Evolutionary conservation across 2,888 invertebrate genomes (phyloP).

Genomic region (Drosophila anomalata): DNA sequence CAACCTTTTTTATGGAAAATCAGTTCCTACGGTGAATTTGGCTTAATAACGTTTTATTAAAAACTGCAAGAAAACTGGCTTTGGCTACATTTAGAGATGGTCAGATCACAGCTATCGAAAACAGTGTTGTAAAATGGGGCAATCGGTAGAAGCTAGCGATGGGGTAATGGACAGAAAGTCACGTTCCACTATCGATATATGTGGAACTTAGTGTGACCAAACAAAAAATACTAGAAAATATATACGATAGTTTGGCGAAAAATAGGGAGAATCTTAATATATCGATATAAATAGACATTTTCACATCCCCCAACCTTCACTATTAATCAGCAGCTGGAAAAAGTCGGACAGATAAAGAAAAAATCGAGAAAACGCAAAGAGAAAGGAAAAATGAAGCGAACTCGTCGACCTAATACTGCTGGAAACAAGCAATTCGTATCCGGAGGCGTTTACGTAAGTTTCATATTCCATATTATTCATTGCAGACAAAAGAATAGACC

Average conservation of each 20-base stretch:
- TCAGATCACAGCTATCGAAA: background rate
- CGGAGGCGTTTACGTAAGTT: conserved; percentile 40
- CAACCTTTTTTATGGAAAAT: background rate
- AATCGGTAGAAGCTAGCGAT: too few species aligned
- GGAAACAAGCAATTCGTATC: conserved; percentile 23
- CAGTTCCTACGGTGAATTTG: background rate
- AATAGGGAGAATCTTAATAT: too few species aligned
- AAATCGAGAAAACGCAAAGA: background rate
- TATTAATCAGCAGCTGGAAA: too few species aligned
- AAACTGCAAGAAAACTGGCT: conserved; percentile 3
- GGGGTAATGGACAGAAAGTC: background rate
- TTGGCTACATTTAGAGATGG: conserved; percentile 1
- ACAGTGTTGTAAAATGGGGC: background rate
- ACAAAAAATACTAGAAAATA: too few species aligned
- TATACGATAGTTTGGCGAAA: too few species aligned
- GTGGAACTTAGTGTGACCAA: too few species aligned
- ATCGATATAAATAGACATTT: background rate
- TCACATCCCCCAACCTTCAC: background rate
- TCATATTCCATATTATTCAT: background rate
- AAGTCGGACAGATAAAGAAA: background rate
- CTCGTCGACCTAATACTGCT: conserved; percentile 9
- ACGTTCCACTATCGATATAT: background rate
- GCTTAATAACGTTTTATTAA: background rate
- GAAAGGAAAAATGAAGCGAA: conserved; percentile 28
- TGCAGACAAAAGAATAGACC: conserved; percentile 2